A percentile compares a stretch with the other conserved stretches of the same genome.
phyloP scores from a whole-genome alignment of 2,888 invertebrate genomes.

The Cataglyphis livida region DNA sequence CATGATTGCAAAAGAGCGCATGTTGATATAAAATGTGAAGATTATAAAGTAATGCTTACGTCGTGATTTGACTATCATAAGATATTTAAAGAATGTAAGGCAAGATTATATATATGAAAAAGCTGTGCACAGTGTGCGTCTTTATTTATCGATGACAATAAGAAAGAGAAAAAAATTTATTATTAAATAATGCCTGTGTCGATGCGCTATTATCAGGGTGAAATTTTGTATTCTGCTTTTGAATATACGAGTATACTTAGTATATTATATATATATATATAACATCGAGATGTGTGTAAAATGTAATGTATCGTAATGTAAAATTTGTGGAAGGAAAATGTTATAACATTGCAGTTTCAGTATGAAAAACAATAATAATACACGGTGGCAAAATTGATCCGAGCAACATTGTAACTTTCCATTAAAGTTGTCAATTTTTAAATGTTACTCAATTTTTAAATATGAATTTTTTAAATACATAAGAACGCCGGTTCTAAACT shows the following conservation, averaged over 20 bases:
- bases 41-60: not conserved
- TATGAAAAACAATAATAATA: slow-evolving; percentile 70
- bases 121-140: not conserved
- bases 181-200: slow-evolving; percentile 29
- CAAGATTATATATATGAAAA: not conserved
- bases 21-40: not conserved
- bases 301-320: not conserved
- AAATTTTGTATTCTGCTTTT: not conserved
- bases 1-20: not conserved
- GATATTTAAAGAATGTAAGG: slow-evolving; percentile 17
- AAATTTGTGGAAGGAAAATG: not conserved
- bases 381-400: slow-evolving; percentile 72
- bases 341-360: slow-evolving; percentile 16
- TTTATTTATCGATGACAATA: not conserved
- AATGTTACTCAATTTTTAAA: not conserved
- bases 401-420: slow-evolving; percentile 45
- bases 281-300: not conserved
- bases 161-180: not conserved
- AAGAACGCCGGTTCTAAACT: too few species aligned
- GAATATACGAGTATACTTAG: too few species aligned
- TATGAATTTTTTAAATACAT: not conserved
- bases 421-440: slow-evolving; percentile 42
- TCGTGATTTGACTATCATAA: not conserved
- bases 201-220: not conserved
- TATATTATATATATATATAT: not conserved